Evolutionary conservation across 2,113 vertebrate genomes (phyloP).

Genomic region (Beaufortia kweichowensis): DNA sequence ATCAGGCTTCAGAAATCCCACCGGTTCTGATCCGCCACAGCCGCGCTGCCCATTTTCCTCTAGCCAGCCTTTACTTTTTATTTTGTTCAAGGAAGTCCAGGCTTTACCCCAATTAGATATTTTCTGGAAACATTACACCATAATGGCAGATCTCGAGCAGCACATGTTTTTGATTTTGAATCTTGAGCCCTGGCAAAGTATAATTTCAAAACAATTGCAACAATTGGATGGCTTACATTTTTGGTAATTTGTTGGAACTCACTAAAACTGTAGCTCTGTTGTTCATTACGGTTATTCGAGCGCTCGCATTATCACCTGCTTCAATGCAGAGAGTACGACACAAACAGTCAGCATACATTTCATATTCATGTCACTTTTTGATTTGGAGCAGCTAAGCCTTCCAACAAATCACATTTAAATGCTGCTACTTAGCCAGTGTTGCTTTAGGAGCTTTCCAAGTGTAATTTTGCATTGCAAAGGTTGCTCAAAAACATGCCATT

Average conservation of each 20-base stretch:
- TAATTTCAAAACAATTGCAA: constrained; percentile 24
- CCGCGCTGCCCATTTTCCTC: neutral
- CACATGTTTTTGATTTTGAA: constrained; percentile 29
- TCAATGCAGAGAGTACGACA: neutral
- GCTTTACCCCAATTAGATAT: constrained; percentile 32
- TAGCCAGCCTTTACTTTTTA: constrained; percentile 13
- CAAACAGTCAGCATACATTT: constrained; percentile 16
- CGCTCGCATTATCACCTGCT: constrained; percentile 18
- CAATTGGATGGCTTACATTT: constrained; percentile 30
- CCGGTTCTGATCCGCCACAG: constrained; percentile 17
- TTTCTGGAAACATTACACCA: neutral
- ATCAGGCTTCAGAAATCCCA: constrained; percentile 48
- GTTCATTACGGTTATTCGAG: constrained; percentile 3
- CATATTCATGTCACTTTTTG: neutral
- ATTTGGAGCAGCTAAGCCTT: constrained; percentile 3
- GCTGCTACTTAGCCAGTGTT: constrained; percentile 22
- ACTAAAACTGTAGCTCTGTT: constrained; percentile 13
- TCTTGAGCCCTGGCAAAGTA: neutral
- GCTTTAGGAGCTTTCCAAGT: constrained; percentile 9
- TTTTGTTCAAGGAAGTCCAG: constrained; percentile 23
- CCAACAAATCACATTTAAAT: constrained; percentile 19
- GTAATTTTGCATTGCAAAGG: constrained; percentile 5
- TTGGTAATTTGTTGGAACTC: constrained; percentile 1
- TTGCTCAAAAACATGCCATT: neutral
- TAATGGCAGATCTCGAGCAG: constrained; percentile 31